Percentiles rank a stretch among this genome's conserved stretches.
phyloP scores from a whole-genome alignment of 2,888 invertebrate genomes.

The Panorpa germanica region DNA sequence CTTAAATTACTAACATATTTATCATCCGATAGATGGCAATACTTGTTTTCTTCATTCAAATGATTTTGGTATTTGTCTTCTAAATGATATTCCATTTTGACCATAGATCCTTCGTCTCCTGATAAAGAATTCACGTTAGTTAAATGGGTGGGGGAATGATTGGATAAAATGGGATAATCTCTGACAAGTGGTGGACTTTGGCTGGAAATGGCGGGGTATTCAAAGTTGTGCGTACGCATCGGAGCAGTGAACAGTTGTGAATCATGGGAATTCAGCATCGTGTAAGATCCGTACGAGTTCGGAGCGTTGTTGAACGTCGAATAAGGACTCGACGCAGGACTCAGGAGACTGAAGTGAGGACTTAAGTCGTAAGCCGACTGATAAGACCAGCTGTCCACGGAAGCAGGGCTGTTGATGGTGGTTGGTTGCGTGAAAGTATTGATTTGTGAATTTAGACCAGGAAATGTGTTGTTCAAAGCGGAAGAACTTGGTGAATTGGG shows the following conservation, averaged over 20 bases:
- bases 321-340: conserved; percentile 45
- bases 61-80: too few species aligned
- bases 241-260: conserved; percentile 45
- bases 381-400: conserved; percentile 60
- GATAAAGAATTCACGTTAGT: too few species aligned
- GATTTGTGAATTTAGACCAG: conserved; percentile 31
- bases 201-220: too few species aligned
- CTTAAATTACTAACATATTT: too few species aligned
- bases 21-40: too few species aligned
- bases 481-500: conserved; percentile 49
- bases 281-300: conserved; percentile 42
- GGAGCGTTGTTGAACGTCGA: conserved; percentile 41
- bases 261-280: conserved; percentile 52
- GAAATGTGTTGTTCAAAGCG: conserved; percentile 25
- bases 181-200: too few species aligned
- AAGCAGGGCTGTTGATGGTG: conserved; percentile 32
- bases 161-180: too few species aligned
- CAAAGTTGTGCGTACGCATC: conserved; percentile 42
- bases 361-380: conserved; percentile 60
- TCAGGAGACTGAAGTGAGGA: conserved; percentile 53
- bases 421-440: conserved; percentile 40
- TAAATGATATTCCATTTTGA: too few species aligned
- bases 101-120: too few species aligned
- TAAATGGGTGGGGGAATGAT: too few species aligned
- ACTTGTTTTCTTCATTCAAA: too few species aligned